These are phyloP conservation scores for Balanococcus diminutus DNA, from an alignment of 2,888 invertebrate species.

Conservation along the genomic window DNA sequence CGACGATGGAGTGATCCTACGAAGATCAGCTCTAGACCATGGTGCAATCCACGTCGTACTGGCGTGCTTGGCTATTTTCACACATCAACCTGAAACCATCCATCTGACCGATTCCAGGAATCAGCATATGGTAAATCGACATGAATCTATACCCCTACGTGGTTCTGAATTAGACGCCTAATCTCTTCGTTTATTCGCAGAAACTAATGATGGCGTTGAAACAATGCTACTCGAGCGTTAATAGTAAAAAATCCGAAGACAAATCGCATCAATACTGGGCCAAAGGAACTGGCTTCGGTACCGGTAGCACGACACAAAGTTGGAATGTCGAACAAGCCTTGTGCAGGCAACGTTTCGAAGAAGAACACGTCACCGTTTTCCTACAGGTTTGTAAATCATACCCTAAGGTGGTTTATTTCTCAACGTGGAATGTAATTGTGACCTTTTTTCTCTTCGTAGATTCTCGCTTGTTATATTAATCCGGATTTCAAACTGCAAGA, in stretches of 20 bases:
- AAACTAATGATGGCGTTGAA: slow-evolving; percentile 52
- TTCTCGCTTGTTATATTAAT: slow-evolving; percentile 87
- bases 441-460: slow-evolving; percentile 65
- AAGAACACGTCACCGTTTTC: slow-evolving; percentile 89
- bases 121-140: slow-evolving; percentile 40
- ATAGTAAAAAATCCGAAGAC: slow-evolving; percentile 67
- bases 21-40: slow-evolving; percentile 79
- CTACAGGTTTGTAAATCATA: slow-evolving; percentile 64
- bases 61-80: slow-evolving; percentile 86
- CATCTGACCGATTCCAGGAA: slow-evolving; percentile 47
- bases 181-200: not conserved
- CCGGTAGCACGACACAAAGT: slow-evolving; percentile 91
- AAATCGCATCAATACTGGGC: slow-evolving; percentile 89
- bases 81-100: slow-evolving; percentile 72
- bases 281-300: slow-evolving; percentile 95
- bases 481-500: slow-evolving; percentile 63
- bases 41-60: slow-evolving; percentile 86
- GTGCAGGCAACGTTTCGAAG: slow-evolving; percentile 84
- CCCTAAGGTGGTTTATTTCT: no score
- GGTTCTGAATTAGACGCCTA: not conserved
- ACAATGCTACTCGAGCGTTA: slow-evolving; percentile 57
- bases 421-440: not conserved
- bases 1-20: slow-evolving; percentile 76
- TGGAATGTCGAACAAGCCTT: slow-evolving; percentile 98
- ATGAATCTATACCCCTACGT: no score